Conservation (phyloP, 2,797 vertebrate species). For the Toxotes lorentzi region DNA sequence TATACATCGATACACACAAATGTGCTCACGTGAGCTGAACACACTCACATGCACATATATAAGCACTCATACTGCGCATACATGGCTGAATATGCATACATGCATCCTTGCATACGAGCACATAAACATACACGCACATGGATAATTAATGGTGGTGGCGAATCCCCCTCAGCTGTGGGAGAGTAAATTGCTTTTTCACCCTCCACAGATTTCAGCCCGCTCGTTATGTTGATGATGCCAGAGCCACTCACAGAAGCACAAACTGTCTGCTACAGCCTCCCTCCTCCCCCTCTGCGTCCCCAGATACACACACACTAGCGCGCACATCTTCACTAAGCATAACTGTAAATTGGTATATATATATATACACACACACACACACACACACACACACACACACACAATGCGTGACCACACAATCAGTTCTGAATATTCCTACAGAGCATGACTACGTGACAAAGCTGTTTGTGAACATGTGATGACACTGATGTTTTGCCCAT, state of each 20-base stretch:
- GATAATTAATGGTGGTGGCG: conserved; percentile 83
- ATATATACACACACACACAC: conserved; percentile 17
- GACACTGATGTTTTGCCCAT: conserved; percentile 23
- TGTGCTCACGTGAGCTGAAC: conserved; percentile 1
- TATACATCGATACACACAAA: conserved; percentile 21
- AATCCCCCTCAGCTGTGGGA: conserved; percentile 84
- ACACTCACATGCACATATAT: conserved; percentile 9
- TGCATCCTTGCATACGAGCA: conserved; percentile 20
- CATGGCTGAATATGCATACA: conserved; percentile 38
- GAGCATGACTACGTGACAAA: conserved; percentile 27
- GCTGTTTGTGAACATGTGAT: conserved; percentile 34
- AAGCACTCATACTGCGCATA: conserved; percentile 13
- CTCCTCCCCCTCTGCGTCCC: conserved; percentile 3
- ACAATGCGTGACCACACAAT: conserved; percentile 40
- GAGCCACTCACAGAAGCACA: conserved; percentile 77
- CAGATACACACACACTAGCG: conserved; percentile 44
- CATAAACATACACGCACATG: not conserved
- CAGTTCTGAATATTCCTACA: conserved; percentile 24
- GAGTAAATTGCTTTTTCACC: conserved; percentile 88
- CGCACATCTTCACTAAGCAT: conserved; percentile 41
- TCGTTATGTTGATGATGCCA: conserved; percentile 85
- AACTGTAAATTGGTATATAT: conserved; percentile 39
- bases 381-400: conserved; percentile 30
- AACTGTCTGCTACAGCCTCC: conserved; percentile 68
- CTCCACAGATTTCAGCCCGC: conserved; percentile 83